Evolutionary conservation across 2,797 vertebrate species (phyloP), one percentile per base, ranked within the genome.

Genomic region (Eurystomus glaucurus): DNA sequence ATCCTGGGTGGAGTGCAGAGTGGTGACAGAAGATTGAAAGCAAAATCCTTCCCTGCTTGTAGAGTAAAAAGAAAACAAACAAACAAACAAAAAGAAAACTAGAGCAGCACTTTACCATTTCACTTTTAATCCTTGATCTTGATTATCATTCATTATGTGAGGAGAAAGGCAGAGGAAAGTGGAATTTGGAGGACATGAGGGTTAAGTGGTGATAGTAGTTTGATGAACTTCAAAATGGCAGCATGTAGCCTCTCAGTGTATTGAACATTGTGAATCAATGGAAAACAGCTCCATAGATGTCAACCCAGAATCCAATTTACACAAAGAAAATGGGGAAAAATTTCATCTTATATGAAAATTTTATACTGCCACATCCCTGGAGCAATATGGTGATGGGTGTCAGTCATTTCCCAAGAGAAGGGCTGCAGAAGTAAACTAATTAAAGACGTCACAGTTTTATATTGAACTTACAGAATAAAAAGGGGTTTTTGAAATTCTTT

Each of bases 311-410:
- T 71, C 12, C 19, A 54, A 25, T 14, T 50, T 26, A 18, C 12
- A 51, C 16, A 71, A 28, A 19, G 14, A 51, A 71, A 86, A 64
- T 11, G 5, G 3, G 12, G 21, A 23, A 58, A 62, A 86, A 54
- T 35, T 35, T 35, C 35, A 6, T 0, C 0, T 37, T 26, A 20
- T 2, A 37, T 18, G 2, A 65, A 77, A 46, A 72, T 65, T 39
- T 83, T 60, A 46, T 55, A 87, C 18, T 84, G 1, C 5, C 5
- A 19, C 6, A 11, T 61, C 43, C 19, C 14, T 54, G 8, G 11
- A 68, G 26, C 14, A 79, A 91, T 60, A 57, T 21, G 29, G 22
- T 46, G 46, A 28, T 31, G 9, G 10, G 3, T 74, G 65, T 39
- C 43, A 75, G 35, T 21, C 23, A 39, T 62, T 55, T 39, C 13